Conservation (phyloP, 2,888 invertebrate genomes). For the Liopterus haemorrhoidalis region DNA sequence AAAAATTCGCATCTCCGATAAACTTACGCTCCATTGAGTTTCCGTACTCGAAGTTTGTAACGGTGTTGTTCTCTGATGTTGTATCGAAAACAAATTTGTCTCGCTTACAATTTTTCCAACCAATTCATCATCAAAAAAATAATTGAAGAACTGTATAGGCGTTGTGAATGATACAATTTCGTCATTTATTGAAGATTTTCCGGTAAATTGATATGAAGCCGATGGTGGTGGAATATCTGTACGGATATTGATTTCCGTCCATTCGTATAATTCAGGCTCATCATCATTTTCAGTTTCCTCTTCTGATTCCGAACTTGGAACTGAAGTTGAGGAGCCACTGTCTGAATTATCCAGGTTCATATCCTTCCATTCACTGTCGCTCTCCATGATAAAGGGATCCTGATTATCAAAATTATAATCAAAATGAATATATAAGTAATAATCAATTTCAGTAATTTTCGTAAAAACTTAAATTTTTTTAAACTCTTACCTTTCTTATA, state of each 20-base stretch:
- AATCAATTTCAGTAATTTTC: too few species aligned
- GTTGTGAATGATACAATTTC: constrained; percentile 8
- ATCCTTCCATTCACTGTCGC: constrained; percentile 10
- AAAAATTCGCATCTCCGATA: too few species aligned
- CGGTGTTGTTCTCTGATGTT: too few species aligned
- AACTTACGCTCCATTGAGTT: too few species aligned
- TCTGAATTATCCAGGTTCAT: constrained; percentile 3
- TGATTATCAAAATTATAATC: constrained; percentile 11
- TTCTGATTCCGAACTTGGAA: too few species aligned
- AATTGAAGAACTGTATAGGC: constrained; percentile 20
- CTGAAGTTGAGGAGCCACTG: constrained; percentile 4
- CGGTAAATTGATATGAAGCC: constrained; percentile 21
- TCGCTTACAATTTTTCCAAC: too few species aligned
- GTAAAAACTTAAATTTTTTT: too few species aligned
- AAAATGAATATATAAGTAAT: constrained; percentile 1
- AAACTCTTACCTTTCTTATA: too few species aligned
- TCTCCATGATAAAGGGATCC: neutral
- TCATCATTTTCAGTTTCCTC: too few species aligned
- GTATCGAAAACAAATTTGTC: too few species aligned
- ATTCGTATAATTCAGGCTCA: constrained; percentile 16
- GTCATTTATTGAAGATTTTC: constrained; percentile 15
- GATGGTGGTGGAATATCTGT: constrained; percentile 20
- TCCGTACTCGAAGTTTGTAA: too few species aligned
- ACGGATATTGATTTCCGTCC: constrained; percentile 18
- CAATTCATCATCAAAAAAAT: too few species aligned